Evolutionary conservation across 2,797 vertebrate genomes (phyloP).

Genomic region (Myotis findleyi): DNA sequence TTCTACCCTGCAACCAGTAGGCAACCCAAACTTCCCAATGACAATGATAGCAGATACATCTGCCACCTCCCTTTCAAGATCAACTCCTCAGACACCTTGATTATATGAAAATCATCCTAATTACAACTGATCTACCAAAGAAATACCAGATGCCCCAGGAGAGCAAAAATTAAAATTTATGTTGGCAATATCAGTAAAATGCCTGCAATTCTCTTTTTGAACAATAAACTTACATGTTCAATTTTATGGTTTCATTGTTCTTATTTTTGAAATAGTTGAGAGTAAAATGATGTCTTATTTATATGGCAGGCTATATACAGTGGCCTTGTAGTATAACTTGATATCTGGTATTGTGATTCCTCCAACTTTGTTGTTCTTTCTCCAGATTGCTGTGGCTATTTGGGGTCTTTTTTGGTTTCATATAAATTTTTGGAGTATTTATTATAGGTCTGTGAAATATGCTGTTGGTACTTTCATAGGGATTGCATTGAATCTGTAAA

Average conservation of each 20-base stretch:
- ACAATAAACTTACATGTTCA: neutral
- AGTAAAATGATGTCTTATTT: neutral
- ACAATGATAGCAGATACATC: conserved; percentile 45
- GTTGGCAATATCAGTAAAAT: neutral
- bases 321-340: neutral
- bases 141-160: conserved; percentile 6
- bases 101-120: conserved; percentile 41
- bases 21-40: conserved; percentile 43
- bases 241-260: neutral
- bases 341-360: neutral
- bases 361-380: neutral
- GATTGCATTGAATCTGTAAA: neutral
- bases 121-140: conserved; percentile 52
- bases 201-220: neutral
- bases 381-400: neutral
- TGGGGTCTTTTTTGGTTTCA: neutral
- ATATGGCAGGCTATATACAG: neutral
- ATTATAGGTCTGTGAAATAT: neutral
- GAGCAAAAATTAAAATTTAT: conserved; percentile 51
- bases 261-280: neutral
- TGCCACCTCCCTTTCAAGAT: conserved; percentile 56
- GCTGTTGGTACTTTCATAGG: neutral
- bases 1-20: conserved; percentile 58
- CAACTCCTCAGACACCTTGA: neutral
- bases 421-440: neutral